Evolutionary conservation across 2,113 vertebrate species (phyloP).

Genomic region (Anolis sagrei): DNA sequence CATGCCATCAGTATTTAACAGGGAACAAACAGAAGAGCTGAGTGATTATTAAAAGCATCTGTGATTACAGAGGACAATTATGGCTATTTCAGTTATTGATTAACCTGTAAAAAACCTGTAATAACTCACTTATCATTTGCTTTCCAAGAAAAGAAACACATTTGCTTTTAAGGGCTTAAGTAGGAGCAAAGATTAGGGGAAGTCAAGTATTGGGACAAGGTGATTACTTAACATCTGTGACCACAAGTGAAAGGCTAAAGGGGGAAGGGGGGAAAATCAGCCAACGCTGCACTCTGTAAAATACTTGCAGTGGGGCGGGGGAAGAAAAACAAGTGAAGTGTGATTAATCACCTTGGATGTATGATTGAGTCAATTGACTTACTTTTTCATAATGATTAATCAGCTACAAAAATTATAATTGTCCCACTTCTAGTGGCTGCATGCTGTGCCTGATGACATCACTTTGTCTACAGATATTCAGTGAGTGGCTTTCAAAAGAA

Average conservation of each 20-base stretch:
- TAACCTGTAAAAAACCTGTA: conserved; percentile 66
- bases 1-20: conserved; percentile 34
- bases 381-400: conserved; percentile 89
- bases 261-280: conserved; percentile 81
- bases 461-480: conserved; percentile 84
- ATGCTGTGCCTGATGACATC: conserved; percentile 86
- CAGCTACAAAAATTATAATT: conserved; percentile 89
- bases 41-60: conserved; percentile 65
- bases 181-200: conserved; percentile 72
- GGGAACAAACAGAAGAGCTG: conserved; percentile 58
- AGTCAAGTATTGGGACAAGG: conserved; percentile 81
- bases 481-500: conserved; percentile 82
- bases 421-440: conserved; percentile 85
- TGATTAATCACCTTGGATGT: conserved; percentile 87
- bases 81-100: conserved; percentile 72
- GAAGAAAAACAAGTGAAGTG: conserved; percentile 79
- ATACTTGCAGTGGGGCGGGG: conserved; percentile 76
- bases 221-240: conserved; percentile 87
- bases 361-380: conserved; percentile 89
- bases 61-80: conserved; percentile 66
- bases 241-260: conserved; percentile 81
- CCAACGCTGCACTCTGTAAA: conserved; percentile 83
- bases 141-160: conserved; percentile 66
- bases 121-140: conserved; percentile 71
- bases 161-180: conserved; percentile 71